A percentile compares a stretch with the other conserved stretches of the same genome.
Conservation (phyloP, 2,797 vertebrate species). For the Chaetodon trifasciatus region DNA sequence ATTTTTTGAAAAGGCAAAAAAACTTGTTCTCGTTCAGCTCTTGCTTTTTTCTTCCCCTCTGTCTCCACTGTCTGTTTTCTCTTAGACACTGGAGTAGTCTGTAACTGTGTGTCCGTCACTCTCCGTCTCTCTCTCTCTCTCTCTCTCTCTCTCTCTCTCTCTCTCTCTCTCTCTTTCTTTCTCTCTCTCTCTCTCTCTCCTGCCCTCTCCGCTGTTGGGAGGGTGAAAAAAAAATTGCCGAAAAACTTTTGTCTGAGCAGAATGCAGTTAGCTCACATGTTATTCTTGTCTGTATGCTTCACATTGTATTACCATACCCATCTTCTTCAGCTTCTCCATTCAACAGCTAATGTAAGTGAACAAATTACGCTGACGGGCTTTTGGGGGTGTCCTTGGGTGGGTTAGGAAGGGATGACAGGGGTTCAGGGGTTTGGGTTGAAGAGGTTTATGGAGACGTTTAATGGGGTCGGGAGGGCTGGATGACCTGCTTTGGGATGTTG, state of each 20-base stretch:
- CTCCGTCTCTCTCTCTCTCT: conserved; percentile 63
- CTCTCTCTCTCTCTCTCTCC: conserved; percentile 30
- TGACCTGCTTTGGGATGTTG: conserved; percentile 66
- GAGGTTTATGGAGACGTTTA: conserved; percentile 55
- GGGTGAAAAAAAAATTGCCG: conserved; percentile 80
- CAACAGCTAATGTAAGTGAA: conserved; percentile 94
- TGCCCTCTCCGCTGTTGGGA: conserved; percentile 75
- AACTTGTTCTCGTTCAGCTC: conserved; percentile 82
- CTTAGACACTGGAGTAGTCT: conserved; percentile 85
- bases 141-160: conserved; percentile 48
- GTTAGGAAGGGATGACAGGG: conserved; percentile 61
- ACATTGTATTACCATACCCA: conserved; percentile 90
- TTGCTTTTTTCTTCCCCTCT: conserved; percentile 80
- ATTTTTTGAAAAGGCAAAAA: conserved; percentile 82
- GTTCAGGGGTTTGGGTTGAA: conserved; percentile 58
- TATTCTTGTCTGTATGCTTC: conserved; percentile 90
- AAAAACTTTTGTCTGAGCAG: conserved; percentile 89
- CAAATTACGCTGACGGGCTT: conserved; percentile 85
- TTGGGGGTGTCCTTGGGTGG: conserved; percentile 80
- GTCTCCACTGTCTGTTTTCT: conserved; percentile 83
- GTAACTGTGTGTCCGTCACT: conserved; percentile 83
- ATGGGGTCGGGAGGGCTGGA: conserved; percentile 62
- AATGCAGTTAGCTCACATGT: conserved; percentile 92
- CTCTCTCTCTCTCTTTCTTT: conserved; percentile 42
- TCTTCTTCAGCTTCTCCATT: conserved; percentile 93